Evolutionary conservation across 2,888 invertebrate genomes (phyloP), one percentile per base, ranked within the genome.

Genomic region (Carcina quercana): DNA sequence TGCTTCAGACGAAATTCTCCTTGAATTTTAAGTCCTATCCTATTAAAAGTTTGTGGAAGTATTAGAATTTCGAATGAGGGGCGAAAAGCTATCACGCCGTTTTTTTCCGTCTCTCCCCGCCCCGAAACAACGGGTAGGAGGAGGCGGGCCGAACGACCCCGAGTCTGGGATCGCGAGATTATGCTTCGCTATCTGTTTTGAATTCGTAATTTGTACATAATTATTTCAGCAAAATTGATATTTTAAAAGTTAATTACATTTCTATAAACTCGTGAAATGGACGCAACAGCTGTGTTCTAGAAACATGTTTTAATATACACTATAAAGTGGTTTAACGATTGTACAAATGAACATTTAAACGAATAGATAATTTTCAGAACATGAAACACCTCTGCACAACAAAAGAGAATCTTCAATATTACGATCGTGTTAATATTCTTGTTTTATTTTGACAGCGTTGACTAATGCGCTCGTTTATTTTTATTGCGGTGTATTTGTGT

Each of bases 21-120:
- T 69, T 71, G 75, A 80, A 76, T 76, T 72, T 78, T 70, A 75
- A 80, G 69, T 75, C 68, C 69, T 71, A 80, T 78, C 80, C 75
- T 79, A 82, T 82, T 82, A 82, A 82, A 83, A 83, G 76, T 83
- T 82, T 73, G 68, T 50, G 58, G 60, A 78, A 78, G 79, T 79
- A 82, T 82, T 76, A 74, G 78, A 82, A 82, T 76, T 78, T 68
- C 64, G 72, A 78, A 80, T 74, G 75, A 80, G 75, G 74, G 78
- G 74, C 61, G 72, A 72, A 74, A 75, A 78, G 76, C 78, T 71
- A 78, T 76, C 71, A 65, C 63, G 66, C 64, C 62, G 63, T 71
- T 74, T 78, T 25, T 78, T 72, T 68, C 58, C 59, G 47, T 40
- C 42, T 43, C 59, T 60, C 61, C 66, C 65, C 55, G 40, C 44